These are phyloP conservation scores for Arothron firmamentum DNA, from an alignment of 2,113 vertebrate species.

Conservation along the genomic window DNA sequence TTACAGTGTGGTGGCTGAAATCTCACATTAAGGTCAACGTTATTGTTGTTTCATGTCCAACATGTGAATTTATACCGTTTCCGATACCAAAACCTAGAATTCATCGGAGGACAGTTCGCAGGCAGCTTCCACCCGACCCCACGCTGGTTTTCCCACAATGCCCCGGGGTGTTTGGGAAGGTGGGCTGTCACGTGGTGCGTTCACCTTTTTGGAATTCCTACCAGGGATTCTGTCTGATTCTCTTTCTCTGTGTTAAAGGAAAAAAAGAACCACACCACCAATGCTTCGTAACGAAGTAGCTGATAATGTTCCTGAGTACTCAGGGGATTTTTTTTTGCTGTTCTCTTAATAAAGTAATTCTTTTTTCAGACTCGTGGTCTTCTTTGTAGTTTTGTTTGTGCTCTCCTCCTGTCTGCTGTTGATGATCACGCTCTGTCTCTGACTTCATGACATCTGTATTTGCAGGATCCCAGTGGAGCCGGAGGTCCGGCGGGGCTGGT, in stretches of 20 bases:
- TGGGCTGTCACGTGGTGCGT: conserved; percentile 48
- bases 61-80: not conserved
- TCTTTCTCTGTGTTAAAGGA: conserved; percentile 38
- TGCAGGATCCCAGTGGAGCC: too few species aligned
- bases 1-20: too few species aligned
- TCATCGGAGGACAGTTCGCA: not conserved
- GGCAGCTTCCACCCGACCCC: not conserved
- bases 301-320: conserved; percentile 72
- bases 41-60: too few species aligned
- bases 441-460: too few species aligned
- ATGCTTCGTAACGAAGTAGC: conserved; percentile 78
- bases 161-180: conserved; percentile 6
- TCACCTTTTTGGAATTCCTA: conserved; percentile 45
- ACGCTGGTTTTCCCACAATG: conserved; percentile 10
- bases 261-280: conserved; percentile 27
- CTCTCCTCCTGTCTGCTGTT: too few species aligned
- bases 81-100: not conserved
- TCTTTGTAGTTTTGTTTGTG: not conserved
- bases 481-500: too few species aligned
- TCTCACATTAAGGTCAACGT: too few species aligned
- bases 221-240: conserved; percentile 40
- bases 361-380: conserved; percentile 49
- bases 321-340: conserved; percentile 49
- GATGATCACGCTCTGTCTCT: too few species aligned
- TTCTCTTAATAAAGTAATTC: conserved; percentile 75